Conservation (phyloP, 1,140 invertebrate genomes). For the Scylla paramamosain region DNA sequence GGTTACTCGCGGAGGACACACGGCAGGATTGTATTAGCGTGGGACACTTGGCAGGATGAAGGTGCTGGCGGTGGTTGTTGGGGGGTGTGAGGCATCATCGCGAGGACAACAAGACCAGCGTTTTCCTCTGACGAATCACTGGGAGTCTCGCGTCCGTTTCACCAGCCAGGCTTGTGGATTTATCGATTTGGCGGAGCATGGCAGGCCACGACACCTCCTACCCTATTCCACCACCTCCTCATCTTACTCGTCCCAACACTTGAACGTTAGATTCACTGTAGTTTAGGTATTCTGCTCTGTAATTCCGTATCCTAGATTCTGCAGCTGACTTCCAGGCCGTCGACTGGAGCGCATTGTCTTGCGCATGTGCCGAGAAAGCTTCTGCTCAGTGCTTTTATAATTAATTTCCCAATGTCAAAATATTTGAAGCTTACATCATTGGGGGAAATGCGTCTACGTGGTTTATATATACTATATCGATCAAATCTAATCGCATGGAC, state of each 20-base stretch:
- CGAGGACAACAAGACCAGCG: slow-evolving; percentile 14
- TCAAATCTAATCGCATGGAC: not conserved
- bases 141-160: slow-evolving; percentile 29
- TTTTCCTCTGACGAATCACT: slow-evolving; percentile 38
- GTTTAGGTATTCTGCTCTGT: not conserved
- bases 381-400: not conserved
- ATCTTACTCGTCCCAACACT: not conserved
- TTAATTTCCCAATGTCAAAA: not conserved
- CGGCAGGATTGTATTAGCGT: not conserved
- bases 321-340: slow-evolving; percentile 30
- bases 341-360: slow-evolving; percentile 14
- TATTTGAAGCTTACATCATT: not conserved
- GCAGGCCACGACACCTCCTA: slow-evolving; percentile 21
- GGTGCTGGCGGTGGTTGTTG: slow-evolving; percentile 8
- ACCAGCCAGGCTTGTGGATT: slow-evolving; percentile 22
- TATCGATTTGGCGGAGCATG: slow-evolving; percentile 32
- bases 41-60: not conserved
- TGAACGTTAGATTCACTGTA: not conserved
- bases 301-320: slow-evolving; percentile 39
- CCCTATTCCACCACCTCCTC: not conserved
- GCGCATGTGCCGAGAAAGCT: not conserved
- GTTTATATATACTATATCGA: not conserved
- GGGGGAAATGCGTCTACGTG: too few species aligned
- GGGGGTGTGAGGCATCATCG: slow-evolving; percentile 44
- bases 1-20: slow-evolving; percentile 35